Evolutionary conservation across 2,797 vertebrate species (phyloP), one percentile per base, ranked within the genome.

Genomic region (Coilia nasus): DNA sequence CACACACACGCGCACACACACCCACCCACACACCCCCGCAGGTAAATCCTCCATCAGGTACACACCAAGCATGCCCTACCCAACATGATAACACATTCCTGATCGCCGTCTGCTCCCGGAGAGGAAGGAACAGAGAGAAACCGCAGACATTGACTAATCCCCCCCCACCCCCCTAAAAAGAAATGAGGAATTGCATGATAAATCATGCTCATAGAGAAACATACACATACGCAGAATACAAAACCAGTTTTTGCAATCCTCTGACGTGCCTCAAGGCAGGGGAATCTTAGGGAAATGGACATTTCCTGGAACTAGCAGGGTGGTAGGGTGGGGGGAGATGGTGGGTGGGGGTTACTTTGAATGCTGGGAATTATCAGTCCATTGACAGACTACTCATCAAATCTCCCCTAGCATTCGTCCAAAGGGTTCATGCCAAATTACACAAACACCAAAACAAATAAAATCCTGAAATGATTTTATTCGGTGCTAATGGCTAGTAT

Each of bases 11-110:
- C 5, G 35, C 35, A 41, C 35, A 41, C 35, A 41, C 35, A 41
- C 35, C 2, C 35, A 41, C 35, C 35, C 5, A 41, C 35, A 41
- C 35, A 41, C 35, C 67, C 67, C 15, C 28, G 67, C 67, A 75
- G 67, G 67, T 75, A 75, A 75, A 35, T 71, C 64, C 64, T 71
- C 64, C 28, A 75, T 35, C 31, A 75, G 67, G 67, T 75, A 75
- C 31, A 41, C 67, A 75, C 31, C 67, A 75, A 14, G 15, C 25
- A 15, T 15, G 28, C 28, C 64, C 2, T 41, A 35, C 67, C 67
- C 14, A 3, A 17, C 31, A 28, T 3, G 23, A 64, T 64, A 64
- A 75, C 67, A 19, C 67, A 75, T 75, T 75, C 67, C 67, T 31
- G 15, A 12, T 75, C 67, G 31, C 31, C 31, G 28, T 41, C 28